Base-by-base conservation (phyloP, 2,888 invertebrate species). In the Clanis bilineata region DNA sequence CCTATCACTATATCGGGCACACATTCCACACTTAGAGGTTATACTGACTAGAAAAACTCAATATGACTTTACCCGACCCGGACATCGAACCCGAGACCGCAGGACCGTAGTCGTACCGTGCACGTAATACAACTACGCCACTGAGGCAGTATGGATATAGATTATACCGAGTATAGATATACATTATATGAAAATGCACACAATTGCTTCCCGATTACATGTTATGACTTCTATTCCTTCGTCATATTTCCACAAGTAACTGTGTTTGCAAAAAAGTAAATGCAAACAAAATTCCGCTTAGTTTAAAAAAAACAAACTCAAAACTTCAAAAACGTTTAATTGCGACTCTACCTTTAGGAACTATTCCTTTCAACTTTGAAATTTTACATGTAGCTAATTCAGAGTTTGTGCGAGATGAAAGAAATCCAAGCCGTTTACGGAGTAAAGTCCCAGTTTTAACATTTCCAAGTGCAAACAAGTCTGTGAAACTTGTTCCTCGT, bases 391-490 rank as follows among this genome's bases (percentile, higher is more conserved):
- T 69, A 74, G 71, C 76, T 79, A 82, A 80, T 82, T 79, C 76
- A 74, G 67, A 74, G 79, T 80, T 78, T 70, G 67, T 71, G 62
- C 66, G 74, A 71, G 74, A 79, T 74, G 65, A 75, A 77, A 80
- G 79, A 80, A 78, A 76, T 78, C 75, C 72, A 69, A 74, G 68
- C 72, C 72, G 74, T 79, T 81, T 79, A 77, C 75, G 59, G 71
- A 76, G 70, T 72, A 70, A 74, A 80, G 77, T 76, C 76, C 67
- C 73, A 82, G 80, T 83, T 84, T 82, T 77, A 84, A 80, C 82
- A 80, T 83, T 80, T 76, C 74, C 73, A 75, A 83, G 83, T 79
- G 83, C 79, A 82, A 85, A 86, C 82, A 83, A 85, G 80, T 81
- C 79, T 65, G 75, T 69, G 76, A 75, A 83, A 86, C 76, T 86